Base-by-base conservation (phyloP, 2,113 vertebrate species). In the Syngnathus floridae region DNA sequence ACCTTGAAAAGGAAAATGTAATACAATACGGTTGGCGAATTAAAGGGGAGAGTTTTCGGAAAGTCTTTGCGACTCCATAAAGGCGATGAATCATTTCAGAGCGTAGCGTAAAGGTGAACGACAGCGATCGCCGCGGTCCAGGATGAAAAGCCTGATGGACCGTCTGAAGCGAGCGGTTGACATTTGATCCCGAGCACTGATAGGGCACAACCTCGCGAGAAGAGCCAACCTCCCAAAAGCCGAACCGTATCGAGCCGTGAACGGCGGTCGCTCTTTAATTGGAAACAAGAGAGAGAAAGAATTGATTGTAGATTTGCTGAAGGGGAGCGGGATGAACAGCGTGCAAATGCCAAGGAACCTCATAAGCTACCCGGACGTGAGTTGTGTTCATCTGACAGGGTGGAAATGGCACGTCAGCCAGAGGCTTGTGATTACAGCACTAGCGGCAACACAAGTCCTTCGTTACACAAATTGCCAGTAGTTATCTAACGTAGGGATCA, bases 261-360 rank as follows among this genome's bases (percentile, higher is more conserved):
- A 38, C 38, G 14, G 49, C 51, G 56, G 62, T 46, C 62, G 80
- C 2, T 31, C 3, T 31, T 62, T 64, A 57, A 59, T 70, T 51
- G 69, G 77, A 73, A 71, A 80, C 62, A 57, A 65, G 77, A 83
- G 79, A 78, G 65, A 14, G 26, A 56, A 31, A 56, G 26, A 56
- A 88, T 79, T 82, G 82, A 85, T 85, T 82, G 81, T 71, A 17
- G 75, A 62, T 88, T 78, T 83, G 71, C 73, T 31, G 68, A 83
- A 70, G 81, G 11, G 56, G 74, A 65, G 69, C 66, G 41, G 64
- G 45, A 64, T 57, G 70, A 26, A 68, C 45, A 65, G 71, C 63
- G 21, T n/a, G 51, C 61, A 85, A 85, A 83, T 82, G 82, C 72
- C 80, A 84, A 77, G 75, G 73, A 83, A 79, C 64, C 60, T 76